Base-by-base conservation (phyloP, 2,113 vertebrate genomes). In the Macrotus californicus region DNA sequence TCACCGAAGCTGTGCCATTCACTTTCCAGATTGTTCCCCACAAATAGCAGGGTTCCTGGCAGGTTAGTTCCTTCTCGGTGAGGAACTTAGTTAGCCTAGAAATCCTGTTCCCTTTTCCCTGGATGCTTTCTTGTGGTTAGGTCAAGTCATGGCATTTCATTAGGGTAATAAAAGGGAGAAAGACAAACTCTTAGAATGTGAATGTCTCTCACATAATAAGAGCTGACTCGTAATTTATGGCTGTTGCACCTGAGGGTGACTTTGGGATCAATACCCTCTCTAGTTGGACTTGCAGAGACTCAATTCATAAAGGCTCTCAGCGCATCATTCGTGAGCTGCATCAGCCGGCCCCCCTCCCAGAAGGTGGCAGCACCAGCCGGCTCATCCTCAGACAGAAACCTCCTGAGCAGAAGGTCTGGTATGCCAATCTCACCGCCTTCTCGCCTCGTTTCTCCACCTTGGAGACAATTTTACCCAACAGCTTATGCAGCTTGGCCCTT, bases 151-250 rank as follows among this genome's bases (percentile, higher is more conserved):
- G 81, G 91, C 87, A 46, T 86, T 98, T 98, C 96, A 96, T 92
- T 89, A 96, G 67, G 96, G 75, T 92, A 96, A 97, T 93, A 21
- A 93, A 94, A 94, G 72, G 50, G 61, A 94, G 83, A 84, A 92
- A 92, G 87, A 83, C 89, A 93, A 84, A 76, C 43, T 82, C 90
- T 88, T 50, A 84, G 87, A 75, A 90, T 96, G 89, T 96, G 89
- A 80, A 94, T 91, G 93, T 94, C 97, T 96, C 89, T 96, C 89
- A 93, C 88, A 48, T 97, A 97, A 97, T 98, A 97, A 98, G 98
- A 97, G 36, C 95, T 93, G 94, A 96, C 91, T 94, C 59, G 92
- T 96, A 97, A 97, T 97, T 97, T 97, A 97, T 95, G 80, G 96
- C 94, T 92, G 69, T 79, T 88, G 87, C 59, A 95, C 81, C 79